Evolutionary conservation across 2,888 invertebrate species (phyloP).

Genomic region (Drosophila mulleri): DNA sequence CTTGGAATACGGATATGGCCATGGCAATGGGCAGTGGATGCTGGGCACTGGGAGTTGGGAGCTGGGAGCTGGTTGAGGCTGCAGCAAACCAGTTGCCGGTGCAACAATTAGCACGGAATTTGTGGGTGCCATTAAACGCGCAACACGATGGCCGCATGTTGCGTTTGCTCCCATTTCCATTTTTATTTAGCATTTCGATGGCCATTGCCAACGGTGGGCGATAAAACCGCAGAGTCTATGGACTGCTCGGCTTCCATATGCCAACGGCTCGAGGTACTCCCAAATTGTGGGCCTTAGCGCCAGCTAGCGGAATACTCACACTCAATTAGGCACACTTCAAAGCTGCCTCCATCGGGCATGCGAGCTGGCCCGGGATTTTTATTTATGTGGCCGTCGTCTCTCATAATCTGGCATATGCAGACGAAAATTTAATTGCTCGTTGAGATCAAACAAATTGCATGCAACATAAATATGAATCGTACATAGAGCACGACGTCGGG

Average conservation of each 20-base stretch:
- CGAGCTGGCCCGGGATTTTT: constrained; percentile 24
- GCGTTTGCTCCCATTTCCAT: constrained; percentile 56
- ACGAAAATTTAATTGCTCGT: constrained; percentile 78
- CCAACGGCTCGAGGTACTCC: constrained; percentile 40
- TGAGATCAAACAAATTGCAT: constrained; percentile 83
- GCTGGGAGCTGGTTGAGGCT: neutral
- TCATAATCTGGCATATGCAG: constrained; percentile 62
- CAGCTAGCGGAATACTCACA: constrained; percentile 34
- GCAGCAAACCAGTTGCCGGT: constrained; percentile 67
- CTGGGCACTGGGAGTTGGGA: constrained; percentile 3
- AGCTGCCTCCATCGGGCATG: constrained; percentile 38
- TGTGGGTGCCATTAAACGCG: constrained; percentile 80
- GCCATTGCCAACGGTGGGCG: constrained; percentile 54
- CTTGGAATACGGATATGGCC: constrained; percentile 59
- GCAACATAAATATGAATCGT: constrained; percentile 80
- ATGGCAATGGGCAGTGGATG: constrained; percentile 45
- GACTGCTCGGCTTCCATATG: constrained; percentile 2
- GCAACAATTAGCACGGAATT: constrained; percentile 81
- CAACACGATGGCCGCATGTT: constrained; percentile 75
- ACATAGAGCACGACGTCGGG: constrained; percentile 36
- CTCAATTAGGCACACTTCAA: constrained; percentile 75
- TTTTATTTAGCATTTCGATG: constrained; percentile 56
- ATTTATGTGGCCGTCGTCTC: constrained; percentile 44
- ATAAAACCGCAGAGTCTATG: constrained; percentile 50
- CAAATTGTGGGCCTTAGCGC: constrained; percentile 38